These are phyloP conservation scores for Antechinus flavipes DNA, from an alignment of 2,113 vertebrate genomes.

Conservation along the genomic window DNA sequence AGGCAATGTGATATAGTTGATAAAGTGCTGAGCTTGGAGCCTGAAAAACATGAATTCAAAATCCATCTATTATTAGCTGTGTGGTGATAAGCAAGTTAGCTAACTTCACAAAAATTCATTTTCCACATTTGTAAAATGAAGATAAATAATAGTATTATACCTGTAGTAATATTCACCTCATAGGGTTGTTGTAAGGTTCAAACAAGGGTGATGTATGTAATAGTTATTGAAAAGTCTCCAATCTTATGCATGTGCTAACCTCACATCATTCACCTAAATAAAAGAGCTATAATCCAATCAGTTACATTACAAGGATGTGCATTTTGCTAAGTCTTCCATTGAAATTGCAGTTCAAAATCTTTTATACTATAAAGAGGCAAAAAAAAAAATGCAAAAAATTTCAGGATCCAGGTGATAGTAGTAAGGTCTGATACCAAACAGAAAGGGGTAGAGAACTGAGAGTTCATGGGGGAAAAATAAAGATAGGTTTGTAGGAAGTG, in stretches of 20 bases:
- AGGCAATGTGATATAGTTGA: not conserved
- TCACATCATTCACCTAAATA: not conserved
- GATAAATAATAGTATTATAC: not conserved
- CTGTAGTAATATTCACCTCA: constrained; percentile 1
- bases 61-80: not conserved
- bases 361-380: not conserved
- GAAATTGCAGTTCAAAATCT: not conserved
- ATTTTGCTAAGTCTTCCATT: not conserved
- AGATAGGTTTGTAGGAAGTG: not conserved
- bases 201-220: not conserved
- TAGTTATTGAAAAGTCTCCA: not conserved
- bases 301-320: not conserved
- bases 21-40: not conserved
- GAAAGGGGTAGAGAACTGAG: not conserved
- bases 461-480: not conserved
- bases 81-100: not conserved
- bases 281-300: not conserved
- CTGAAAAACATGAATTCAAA: not conserved
- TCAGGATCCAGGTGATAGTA: not conserved
- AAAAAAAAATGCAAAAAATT: not conserved
- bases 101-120: constrained; percentile 3
- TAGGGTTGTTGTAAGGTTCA: constrained; percentile 26
- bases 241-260: not conserved
- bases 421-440: not conserved
- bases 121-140: constrained; percentile 14